These are phyloP conservation scores for Poeciliopsis gracilis DNA, from an alignment of 2,797 vertebrate species.

Conservation along the genomic window DNA sequence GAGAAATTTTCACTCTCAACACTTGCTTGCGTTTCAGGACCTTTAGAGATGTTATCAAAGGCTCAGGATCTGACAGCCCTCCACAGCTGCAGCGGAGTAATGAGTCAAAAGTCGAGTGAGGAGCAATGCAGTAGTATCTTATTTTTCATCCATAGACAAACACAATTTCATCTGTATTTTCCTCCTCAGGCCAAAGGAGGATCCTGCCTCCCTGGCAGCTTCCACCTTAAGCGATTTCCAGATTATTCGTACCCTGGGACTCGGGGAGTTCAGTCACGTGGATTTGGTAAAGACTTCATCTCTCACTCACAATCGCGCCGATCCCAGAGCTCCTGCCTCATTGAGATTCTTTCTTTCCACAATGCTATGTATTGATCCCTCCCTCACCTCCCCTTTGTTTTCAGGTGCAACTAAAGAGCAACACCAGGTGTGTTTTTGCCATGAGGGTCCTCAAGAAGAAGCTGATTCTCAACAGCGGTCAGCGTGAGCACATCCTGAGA, in stretches of 20 bases:
- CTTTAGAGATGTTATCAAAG: conserved; percentile 66
- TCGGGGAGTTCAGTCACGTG: conserved; percentile 90
- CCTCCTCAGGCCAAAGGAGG: conserved; percentile 84
- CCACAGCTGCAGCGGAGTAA: conserved; percentile 47
- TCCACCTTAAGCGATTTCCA: conserved; percentile 91
- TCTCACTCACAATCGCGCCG: conserved; percentile 7
- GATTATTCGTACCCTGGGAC: conserved; percentile 88
- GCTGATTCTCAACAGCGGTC: conserved; percentile 55
- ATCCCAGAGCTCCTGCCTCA: conserved; percentile 5
- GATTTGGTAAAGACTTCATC: conserved; percentile 86
- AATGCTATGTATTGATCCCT: conserved; percentile 47
- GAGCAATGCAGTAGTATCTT: background rate
- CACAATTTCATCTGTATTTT: conserved; percentile 11
- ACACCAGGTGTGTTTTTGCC: conserved; percentile 61
- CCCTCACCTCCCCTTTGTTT: background rate
- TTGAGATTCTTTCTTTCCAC: conserved; percentile 51
- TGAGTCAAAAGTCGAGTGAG: conserved; percentile 66
- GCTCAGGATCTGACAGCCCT: conserved; percentile 50
- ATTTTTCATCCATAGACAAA: background rate
- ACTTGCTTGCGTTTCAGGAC: conserved; percentile 63
- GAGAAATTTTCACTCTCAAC: background rate
- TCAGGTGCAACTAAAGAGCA: conserved; percentile 76
- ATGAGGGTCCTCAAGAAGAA: conserved; percentile 78
- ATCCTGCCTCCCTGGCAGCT: conserved; percentile 84
- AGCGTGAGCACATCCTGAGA: conserved; percentile 69